Base-by-base conservation (phyloP, 2,888 invertebrate genomes). In the Agrotis puta region DNA sequence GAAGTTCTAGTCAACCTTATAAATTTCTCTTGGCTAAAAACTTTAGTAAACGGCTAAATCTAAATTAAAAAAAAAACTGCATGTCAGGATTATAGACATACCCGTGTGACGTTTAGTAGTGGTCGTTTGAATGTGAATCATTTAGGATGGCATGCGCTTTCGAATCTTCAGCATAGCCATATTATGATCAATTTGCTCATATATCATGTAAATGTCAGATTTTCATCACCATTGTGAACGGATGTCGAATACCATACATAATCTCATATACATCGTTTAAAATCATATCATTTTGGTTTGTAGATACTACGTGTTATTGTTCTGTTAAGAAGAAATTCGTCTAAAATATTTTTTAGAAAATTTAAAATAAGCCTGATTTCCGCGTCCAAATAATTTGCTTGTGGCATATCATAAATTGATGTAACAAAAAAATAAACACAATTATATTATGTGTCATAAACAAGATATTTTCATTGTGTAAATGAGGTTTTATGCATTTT, bases 1-100 rank as follows among this genome's bases (percentile, higher is more conserved):
- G 71, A 64, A 54, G 56, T 81, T 57, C 50, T 70, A 54, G 39
- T 43, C 22, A 65, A 54, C 22, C 9, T 33, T 45, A 43, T 48
- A n/a, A 56, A 50, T 5, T 57, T 20, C 16, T 45, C 50, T 74
- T 72, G 50, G 73, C 57, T 65, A 50, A 64, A 81, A 53, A 69
- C 18, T 62, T 71, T 56, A 61, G 43, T 51, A 59, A 50, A 45
- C 53, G 22, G 27, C 1, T 47, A 45, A 66, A 66, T 51, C 51
- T 67, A 39, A 65, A 62, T 64, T 68, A 20, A 61, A 64, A 57
- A 68, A 64, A 20, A 61, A 24, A 77, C 63, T 85, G 90, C 90
- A 90, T 89, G 89, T 87, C 82, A 83, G 82, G 76, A 73, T 79
- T 76, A 85, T 85, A 70, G 64, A 65, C 51, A 64, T 54, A 57